A percentile compares a stretch with the other conserved stretches of the same genome.
phyloP scores from a whole-genome alignment of 2,797 vertebrate genomes.

The Spinus olivaceus region DNA sequence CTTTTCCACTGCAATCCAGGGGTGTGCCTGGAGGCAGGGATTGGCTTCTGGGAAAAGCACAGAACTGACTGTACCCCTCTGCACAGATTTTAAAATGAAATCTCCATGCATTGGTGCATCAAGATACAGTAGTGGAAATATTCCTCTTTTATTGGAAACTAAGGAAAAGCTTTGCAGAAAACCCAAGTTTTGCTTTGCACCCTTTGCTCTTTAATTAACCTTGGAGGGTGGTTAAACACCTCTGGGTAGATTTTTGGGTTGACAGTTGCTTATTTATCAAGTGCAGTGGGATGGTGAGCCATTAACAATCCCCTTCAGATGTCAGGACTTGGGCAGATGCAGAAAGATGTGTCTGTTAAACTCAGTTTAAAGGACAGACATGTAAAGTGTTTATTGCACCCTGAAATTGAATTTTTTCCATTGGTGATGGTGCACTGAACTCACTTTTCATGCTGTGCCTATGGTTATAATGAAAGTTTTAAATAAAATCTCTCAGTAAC shows the following conservation, averaged over 20 bases:
- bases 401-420: constrained; percentile 22
- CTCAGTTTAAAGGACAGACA: neutral
- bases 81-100: neutral
- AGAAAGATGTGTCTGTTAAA: neutral
- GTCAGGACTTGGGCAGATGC: neutral
- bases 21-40: neutral
- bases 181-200: neutral
- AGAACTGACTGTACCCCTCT: neutral
- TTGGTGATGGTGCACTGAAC: neutral
- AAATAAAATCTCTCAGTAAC: constrained; percentile 28
- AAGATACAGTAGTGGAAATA: neutral
- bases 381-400: neutral
- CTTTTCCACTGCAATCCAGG: neutral
- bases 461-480: neutral
- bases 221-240: neutral
- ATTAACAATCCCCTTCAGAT: neutral
- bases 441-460: neutral
- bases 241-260: neutral
- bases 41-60: neutral
- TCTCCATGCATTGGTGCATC: neutral
- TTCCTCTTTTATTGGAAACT: neutral
- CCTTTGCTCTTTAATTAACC: neutral
- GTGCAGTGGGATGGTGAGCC: neutral
- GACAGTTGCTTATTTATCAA: neutral
- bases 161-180: neutral